These are phyloP conservation scores for Drosophila melanica DNA, from an alignment of 1,140 invertebrate species.

Conservation along the genomic window DNA sequence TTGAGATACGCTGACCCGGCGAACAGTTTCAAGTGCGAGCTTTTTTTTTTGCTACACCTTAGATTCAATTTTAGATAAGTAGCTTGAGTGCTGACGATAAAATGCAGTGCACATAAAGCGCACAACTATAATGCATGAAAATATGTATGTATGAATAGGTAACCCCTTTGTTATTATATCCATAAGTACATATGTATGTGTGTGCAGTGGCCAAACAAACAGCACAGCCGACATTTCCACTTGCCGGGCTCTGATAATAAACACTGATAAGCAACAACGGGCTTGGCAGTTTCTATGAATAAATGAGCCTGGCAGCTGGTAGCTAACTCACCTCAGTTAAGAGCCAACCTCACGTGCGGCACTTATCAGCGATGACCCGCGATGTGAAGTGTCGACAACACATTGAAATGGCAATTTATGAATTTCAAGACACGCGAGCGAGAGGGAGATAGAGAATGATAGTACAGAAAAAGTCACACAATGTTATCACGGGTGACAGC, in stretches of 20 bases:
- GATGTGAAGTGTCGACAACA: constrained; percentile 31
- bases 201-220: constrained; percentile 53
- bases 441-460: background rate
- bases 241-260: constrained; percentile 56
- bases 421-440: constrained; percentile 17
- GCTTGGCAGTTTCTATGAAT: constrained; percentile 40
- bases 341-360: background rate
- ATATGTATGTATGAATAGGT: constrained; percentile 25
- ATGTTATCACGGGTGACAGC: background rate
- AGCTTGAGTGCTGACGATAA: constrained; percentile 69
- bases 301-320: constrained; percentile 4
- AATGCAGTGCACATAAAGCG: constrained; percentile 69
- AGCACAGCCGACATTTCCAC: constrained; percentile 48
- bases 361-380: constrained; percentile 68
- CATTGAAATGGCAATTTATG: constrained; percentile 31
- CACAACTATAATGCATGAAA: constrained; percentile 38
- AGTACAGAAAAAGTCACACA: background rate
- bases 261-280: constrained; percentile 46
- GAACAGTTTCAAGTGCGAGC: constrained; percentile 52
- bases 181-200: constrained; percentile 4
- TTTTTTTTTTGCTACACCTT: constrained; percentile 56
- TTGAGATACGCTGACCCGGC: constrained; percentile 4
- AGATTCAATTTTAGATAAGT: constrained; percentile 76
- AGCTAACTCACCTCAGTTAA: constrained; percentile 6
- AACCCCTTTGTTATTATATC: constrained; percentile 58